Evolutionary conservation across 2,113 vertebrate genomes (phyloP).

Genomic region (Herpetotheres cachinnans): DNA sequence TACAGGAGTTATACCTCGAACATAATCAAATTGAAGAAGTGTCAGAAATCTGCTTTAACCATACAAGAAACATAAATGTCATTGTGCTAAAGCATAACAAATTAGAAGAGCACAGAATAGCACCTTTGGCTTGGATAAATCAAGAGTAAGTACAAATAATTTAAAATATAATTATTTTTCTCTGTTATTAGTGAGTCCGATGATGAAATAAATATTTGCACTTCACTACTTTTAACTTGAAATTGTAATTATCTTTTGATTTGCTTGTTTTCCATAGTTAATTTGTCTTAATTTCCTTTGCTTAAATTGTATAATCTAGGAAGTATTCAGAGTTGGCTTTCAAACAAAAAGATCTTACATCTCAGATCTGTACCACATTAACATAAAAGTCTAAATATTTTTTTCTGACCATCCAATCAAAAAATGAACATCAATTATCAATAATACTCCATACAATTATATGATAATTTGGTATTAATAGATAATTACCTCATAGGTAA

Average conservation of each 20-base stretch:
- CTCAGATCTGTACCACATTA: neutral
- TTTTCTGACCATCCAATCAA: neutral
- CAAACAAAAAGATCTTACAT: neutral
- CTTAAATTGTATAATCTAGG: neutral
- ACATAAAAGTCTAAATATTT: neutral
- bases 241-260: neutral
- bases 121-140: constrained; percentile 91
- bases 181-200: neutral
- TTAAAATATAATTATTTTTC: neutral
- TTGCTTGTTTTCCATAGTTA: neutral
- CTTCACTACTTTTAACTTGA: neutral
- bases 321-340: neutral
- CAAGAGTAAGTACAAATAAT: constrained; percentile 79
- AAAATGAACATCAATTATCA: neutral
- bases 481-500: neutral
- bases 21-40: constrained; percentile 96
- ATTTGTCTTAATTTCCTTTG: neutral
- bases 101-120: constrained; percentile 90
- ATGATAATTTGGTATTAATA: neutral
- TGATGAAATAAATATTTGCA: neutral
- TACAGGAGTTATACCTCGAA: constrained; percentile 92
- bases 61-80: constrained; percentile 84
- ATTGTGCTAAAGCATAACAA: constrained; percentile 89
- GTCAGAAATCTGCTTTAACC: constrained; percentile 88
- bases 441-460: neutral